Evolutionary conservation across 1,140 invertebrate species (phyloP), one percentile per base, ranked within the genome.

Genomic region (Streblospio benedicti): DNA sequence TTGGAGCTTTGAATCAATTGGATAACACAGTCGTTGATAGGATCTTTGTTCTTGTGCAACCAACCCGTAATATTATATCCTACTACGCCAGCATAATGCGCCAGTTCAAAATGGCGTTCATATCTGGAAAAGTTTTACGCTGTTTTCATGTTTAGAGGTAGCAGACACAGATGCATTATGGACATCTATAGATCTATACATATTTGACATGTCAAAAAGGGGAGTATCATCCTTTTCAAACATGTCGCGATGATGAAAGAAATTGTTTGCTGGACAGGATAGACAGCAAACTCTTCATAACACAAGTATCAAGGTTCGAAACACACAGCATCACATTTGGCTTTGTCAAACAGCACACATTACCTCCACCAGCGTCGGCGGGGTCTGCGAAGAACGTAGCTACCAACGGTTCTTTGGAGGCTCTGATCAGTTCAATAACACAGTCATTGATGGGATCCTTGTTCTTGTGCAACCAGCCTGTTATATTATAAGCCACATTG

Each of bases 11-110:
- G 91, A 83, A 89, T 92, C 75, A 94, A 89, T 73, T 96, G 92
- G 69, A 97, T 93, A 63, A 97, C 93, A 64, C 91, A 94, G 85
- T 97, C 94, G 85, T 97, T 98, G 77, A 98, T 82, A 70, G 95
- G 95, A 83, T 98, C 94, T 86, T 98, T 98, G 86, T 98, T 98
- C 90, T 97, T 97, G 80, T 98, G 95, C 74, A 98, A 84, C 94
- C 94, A 98, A 70, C 91, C 91, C 71, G 89, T 90, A 79, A 97
- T 91, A 82, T 96, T 97, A 85, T 97, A 97, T 59, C 92, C 87
- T 77, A 69, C 47, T 81, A 86, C 87, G 79, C 96, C 96, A 79
- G 96, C 96, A 82, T 99, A 99, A 83, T 99, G 96, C 71, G 89
- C 89, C 79, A 99, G 91, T 76, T 94, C 93, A 76, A 99, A 98